phyloP scores from a whole-genome alignment of 2,888 invertebrate genomes.

The Rhodophaea formosa region DNA sequence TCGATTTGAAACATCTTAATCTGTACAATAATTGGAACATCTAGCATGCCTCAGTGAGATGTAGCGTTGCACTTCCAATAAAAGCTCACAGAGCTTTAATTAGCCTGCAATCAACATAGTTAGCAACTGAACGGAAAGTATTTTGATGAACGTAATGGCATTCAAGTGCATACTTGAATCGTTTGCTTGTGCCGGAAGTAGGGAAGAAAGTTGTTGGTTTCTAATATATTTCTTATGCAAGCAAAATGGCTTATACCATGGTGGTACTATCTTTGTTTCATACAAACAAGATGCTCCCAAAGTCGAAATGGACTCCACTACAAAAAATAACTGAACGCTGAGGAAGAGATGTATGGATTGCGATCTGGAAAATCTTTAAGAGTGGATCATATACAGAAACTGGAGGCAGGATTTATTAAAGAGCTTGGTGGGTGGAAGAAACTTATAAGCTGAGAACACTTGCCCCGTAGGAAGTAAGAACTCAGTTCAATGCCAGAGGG shows the following conservation, averaged over 20 bases:
- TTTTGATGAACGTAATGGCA: constrained; percentile 10
- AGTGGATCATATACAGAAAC: too few species aligned
- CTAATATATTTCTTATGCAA: not conserved
- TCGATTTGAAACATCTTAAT: not conserved
- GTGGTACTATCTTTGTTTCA: too few species aligned
- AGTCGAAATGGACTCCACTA: too few species aligned
- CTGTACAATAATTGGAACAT: not conserved
- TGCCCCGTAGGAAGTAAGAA: too few species aligned
- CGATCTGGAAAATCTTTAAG: too few species aligned
- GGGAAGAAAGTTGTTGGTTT: not conserved
- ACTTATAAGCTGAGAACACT: too few species aligned
- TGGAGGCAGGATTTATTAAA: too few species aligned
- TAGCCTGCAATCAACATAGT: constrained; percentile 7
- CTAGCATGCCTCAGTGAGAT: not conserved
- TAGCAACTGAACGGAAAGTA: not conserved
- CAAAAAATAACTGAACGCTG: too few species aligned
- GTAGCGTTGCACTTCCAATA: not conserved
- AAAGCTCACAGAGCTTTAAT: constrained; percentile 9
- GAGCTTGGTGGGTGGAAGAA: too few species aligned
- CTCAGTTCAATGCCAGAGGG: too few species aligned
- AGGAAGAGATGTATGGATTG: too few species aligned
- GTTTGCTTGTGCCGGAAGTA: not conserved
- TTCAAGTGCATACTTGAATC: not conserved
- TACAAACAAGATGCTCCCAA: too few species aligned
- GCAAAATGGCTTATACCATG: not conserved